These are phyloP conservation scores for Steatocranus sp. DNA, from an alignment of 2,797 vertebrate genomes.

Conservation along the genomic window DNA sequence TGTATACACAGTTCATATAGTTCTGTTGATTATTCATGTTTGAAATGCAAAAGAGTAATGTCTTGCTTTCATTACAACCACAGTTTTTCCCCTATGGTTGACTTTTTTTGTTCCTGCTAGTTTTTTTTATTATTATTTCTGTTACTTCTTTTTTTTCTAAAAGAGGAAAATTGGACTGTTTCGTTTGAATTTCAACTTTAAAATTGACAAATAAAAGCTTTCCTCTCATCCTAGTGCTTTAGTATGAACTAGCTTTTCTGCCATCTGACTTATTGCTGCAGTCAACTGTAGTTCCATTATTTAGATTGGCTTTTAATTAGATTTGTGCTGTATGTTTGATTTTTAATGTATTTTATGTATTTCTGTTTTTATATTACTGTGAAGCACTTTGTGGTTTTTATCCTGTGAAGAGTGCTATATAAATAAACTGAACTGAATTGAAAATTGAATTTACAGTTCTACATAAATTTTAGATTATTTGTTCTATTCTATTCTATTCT, in stretches of 20 bases:
- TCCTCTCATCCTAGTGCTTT: neutral
- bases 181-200: neutral
- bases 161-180: neutral
- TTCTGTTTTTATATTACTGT: neutral
- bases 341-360: neutral
- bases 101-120: neutral
- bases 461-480: neutral
- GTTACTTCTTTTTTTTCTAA: neutral
- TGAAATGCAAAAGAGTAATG: neutral
- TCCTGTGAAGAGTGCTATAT: neutral
- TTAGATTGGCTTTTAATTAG: neutral
- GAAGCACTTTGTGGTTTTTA: neutral
- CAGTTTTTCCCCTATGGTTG: neutral
- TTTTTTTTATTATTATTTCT: fast-evolving
- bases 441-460: neutral
- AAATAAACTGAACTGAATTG: neutral
- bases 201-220: neutral
- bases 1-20: neutral
- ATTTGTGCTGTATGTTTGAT: neutral
- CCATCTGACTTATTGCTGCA: neutral
- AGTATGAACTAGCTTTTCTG: neutral
- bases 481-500: neutral
- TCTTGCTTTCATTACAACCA: neutral
- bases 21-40: neutral
- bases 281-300: neutral